These are phyloP conservation scores for Xenotilapia longispinis DNA, from an alignment of 2,113 vertebrate species.

Conservation along the genomic window DNA sequence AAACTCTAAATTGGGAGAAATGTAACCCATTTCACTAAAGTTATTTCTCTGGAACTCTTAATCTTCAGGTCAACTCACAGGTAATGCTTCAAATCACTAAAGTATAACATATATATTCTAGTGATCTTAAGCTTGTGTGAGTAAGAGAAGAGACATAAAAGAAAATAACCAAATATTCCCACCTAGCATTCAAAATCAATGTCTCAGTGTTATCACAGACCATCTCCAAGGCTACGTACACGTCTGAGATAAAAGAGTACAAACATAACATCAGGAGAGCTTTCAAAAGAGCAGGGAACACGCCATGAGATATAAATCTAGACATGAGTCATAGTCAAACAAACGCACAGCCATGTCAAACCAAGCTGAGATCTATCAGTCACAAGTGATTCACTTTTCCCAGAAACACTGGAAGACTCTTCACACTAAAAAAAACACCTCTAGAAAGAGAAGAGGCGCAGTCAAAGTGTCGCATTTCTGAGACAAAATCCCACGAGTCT, in stretches of 20 bases:
- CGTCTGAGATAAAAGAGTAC: not conserved
- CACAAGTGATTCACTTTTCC: conserved; percentile 46
- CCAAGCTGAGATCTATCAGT: conserved; percentile 17
- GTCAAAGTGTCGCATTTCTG: not conserved
- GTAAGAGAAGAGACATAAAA: not conserved
- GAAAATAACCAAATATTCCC: not conserved
- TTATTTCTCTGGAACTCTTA: not conserved
- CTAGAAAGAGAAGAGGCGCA: not conserved
- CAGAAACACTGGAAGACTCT: not conserved
- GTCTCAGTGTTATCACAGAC: not conserved
- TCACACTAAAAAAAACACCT: conserved; percentile 13
- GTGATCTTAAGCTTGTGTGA: not conserved
- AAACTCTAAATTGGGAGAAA: not conserved
- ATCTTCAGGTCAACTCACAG: not conserved
- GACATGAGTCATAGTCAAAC: conserved; percentile 37
- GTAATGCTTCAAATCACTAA: not conserved
- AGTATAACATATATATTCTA: not conserved
- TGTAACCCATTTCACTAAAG: not conserved
- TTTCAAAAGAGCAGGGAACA: not conserved
- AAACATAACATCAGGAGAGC: not conserved
- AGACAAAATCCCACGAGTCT: not conserved
- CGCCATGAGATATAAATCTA: conserved; percentile 10
- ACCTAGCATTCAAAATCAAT: not conserved
- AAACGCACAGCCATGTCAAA: conserved; percentile 18
- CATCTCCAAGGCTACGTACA: not conserved